phyloP scores from a whole-genome alignment of 2,888 invertebrate species.

The Candidula unifasciata region DNA sequence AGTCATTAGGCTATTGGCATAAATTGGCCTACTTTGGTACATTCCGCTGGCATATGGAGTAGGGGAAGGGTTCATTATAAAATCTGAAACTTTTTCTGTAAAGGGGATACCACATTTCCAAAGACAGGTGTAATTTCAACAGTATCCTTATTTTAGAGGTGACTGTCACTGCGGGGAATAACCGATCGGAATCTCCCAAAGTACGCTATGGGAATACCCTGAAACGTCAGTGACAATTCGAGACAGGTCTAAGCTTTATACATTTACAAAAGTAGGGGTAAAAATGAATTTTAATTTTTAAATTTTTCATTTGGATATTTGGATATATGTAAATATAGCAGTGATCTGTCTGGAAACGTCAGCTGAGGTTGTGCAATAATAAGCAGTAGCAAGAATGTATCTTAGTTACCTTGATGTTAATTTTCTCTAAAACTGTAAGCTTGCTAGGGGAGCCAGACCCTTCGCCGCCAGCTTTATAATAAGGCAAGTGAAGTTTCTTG shows the following conservation, averaged over 20 bases:
- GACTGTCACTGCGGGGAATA: too few relatives aligned
- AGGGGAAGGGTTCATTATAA: not conserved
- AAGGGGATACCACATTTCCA: not conserved
- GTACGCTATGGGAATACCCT: not conserved
- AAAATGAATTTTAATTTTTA: not conserved
- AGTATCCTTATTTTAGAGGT: too few relatives aligned
- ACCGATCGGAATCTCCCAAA: conserved; percentile 23
- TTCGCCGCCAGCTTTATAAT: conserved; percentile 47
- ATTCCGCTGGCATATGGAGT: not conserved
- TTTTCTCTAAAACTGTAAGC: conserved; percentile 68
- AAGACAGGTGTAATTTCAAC: not conserved
- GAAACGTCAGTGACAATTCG: conserved; percentile 20
- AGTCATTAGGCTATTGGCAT: not conserved
- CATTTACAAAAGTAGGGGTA: not conserved
- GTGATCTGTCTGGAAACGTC: conserved; percentile 16
- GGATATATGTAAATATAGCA: not conserved
- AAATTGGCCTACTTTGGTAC: conserved; percentile 17
- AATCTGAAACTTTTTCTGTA: not conserved
- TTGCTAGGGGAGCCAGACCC: conserved; percentile 52
- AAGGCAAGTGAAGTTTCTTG: conserved; percentile 45
- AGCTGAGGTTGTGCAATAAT: not conserved
- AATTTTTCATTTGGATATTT: not conserved
- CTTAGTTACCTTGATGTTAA: conserved; percentile 70
- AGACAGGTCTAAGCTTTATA: not conserved
- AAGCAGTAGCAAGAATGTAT: not conserved